phyloP scores from a whole-genome alignment of 2,797 vertebrate species.

The Clarias laeviceps region DNA sequence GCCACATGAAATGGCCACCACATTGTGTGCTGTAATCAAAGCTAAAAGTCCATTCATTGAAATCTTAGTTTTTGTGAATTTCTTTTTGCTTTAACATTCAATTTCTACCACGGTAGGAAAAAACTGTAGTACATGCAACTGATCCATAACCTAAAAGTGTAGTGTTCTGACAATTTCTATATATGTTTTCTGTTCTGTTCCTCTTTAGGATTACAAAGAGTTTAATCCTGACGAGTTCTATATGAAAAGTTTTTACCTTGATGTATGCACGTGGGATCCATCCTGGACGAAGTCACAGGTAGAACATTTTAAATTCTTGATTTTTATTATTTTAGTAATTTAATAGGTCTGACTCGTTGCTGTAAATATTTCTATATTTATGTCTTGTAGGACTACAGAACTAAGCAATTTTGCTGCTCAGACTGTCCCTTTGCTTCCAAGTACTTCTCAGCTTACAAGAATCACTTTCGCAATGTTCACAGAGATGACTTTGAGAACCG shows the following conservation, averaged over 20 bases:
- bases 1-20: no score
- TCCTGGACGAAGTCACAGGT: slow-evolving; percentile 96
- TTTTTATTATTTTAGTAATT: background rate
- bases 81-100: background rate
- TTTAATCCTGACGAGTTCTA: slow-evolving; percentile 93
- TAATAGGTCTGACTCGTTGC: background rate
- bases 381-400: slow-evolving; percentile 89
- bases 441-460: slow-evolving; percentile 99
- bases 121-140: background rate
- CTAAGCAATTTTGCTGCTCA: slow-evolving; percentile 98
- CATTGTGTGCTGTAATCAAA: no score
- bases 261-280: slow-evolving; percentile 94
- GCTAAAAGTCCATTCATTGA: no score
- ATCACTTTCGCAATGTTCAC: slow-evolving; percentile 98
- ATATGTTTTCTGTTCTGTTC: slow-evolving; percentile 12
- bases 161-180: background rate
- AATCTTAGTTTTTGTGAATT: background rate
- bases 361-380: slow-evolving; percentile 1
- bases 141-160: background rate
- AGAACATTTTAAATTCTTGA: slow-evolving; percentile 57
- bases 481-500: slow-evolving; percentile 92
- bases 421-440: slow-evolving; percentile 96
- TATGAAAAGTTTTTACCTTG: slow-evolving; percentile 87
- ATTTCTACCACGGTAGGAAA: background rate
- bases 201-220: slow-evolving; percentile 91